Evolutionary conservation across 2,797 vertebrate genomes (phyloP).

Genomic region (Rhincodon typus): DNA sequence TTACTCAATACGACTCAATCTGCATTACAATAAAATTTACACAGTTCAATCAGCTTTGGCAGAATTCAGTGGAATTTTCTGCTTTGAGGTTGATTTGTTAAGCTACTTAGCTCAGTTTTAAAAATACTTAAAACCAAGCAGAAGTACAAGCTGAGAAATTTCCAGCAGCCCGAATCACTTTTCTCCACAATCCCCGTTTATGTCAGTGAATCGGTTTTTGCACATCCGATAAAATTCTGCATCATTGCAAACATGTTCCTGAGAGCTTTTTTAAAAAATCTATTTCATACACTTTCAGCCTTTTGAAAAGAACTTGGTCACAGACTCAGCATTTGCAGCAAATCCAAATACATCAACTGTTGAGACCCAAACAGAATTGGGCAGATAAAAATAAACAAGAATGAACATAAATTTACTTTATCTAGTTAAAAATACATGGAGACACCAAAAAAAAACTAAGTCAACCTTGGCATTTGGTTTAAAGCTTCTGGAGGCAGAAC

Average conservation of each 20-base stretch:
- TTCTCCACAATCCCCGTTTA: not conserved
- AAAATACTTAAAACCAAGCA: not conserved
- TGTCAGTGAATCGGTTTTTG: not conserved
- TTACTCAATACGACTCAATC: not conserved
- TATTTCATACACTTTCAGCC: not conserved
- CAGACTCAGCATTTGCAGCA: not conserved
- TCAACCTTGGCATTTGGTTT: not conserved
- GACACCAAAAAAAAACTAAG: not conserved
- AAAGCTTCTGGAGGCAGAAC: too few relatives aligned
- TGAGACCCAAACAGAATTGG: not conserved
- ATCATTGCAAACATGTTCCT: not conserved
- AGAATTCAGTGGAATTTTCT: not conserved
- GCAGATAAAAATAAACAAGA: not conserved
- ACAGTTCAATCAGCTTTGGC: not conserved
- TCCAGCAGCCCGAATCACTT: not conserved
- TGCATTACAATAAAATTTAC: not conserved
- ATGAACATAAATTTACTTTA: not conserved
- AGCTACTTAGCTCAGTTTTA: not conserved
- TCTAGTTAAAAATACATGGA: not conserved
- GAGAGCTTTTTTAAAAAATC: not conserved
- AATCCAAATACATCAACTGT: not conserved
- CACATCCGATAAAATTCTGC: not conserved
- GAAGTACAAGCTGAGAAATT: not conserved
- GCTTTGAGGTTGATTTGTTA: not conserved
- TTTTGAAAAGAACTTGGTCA: conserved; percentile 13